Evolutionary conservation across 2,888 invertebrate genomes (phyloP).

Genomic region (Morinoia aosen): DNA sequence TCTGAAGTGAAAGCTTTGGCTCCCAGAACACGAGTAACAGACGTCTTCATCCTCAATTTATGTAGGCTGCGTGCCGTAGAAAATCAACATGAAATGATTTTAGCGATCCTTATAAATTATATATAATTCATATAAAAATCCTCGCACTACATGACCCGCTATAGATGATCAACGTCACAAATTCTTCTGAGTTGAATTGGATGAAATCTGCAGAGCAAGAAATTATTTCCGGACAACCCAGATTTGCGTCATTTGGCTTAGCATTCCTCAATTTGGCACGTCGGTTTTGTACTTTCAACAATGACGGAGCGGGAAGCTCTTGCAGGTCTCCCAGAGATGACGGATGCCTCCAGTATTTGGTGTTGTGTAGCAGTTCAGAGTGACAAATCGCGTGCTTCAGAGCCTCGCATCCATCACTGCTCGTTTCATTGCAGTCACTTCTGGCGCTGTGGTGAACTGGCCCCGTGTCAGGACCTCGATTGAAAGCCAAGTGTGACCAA

Average conservation of each 20-base stretch:
- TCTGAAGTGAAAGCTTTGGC: not conserved
- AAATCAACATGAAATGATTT: not conserved
- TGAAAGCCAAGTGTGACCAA: not conserved
- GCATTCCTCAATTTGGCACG: not conserved
- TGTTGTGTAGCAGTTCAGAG: constrained; percentile 23
- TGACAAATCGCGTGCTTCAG: constrained; percentile 37
- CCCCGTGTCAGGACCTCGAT: not conserved
- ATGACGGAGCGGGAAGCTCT: not conserved
- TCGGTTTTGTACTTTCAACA: constrained; percentile 10
- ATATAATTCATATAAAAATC: not conserved
- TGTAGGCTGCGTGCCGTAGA: not conserved
- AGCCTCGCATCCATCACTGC: not conserved
- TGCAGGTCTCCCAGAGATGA: not conserved
- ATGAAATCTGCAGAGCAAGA: not conserved
- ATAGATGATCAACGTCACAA: not conserved
- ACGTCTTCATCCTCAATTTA: not conserved
- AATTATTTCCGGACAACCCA: constrained; percentile 12
- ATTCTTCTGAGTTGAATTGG: not conserved
- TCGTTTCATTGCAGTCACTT: constrained; percentile 19
- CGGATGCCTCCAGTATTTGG: not conserved
- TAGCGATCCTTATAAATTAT: not conserved
- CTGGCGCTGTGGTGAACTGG: not conserved
- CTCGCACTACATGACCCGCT: not conserved
- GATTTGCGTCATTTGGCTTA: not conserved
- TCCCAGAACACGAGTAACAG: not conserved